Base-by-base conservation (phyloP, 2,797 vertebrate species). In the Microcaecilia unicolor region DNA sequence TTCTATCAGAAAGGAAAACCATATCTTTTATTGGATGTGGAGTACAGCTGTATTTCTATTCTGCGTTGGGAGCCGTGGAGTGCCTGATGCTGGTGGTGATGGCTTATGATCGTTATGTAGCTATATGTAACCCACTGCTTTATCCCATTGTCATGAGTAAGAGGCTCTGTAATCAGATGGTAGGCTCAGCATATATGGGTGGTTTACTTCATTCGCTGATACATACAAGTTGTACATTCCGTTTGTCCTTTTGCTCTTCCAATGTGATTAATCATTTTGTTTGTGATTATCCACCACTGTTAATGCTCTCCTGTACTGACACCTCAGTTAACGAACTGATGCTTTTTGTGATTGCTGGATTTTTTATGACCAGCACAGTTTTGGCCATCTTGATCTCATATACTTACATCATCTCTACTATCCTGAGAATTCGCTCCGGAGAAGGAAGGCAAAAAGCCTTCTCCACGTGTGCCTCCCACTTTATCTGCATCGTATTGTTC, bases 51-150 rank as follows among this genome's bases (percentile, higher is more conserved):
- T 43, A 43, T 18, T 24, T 29, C 21, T 35, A 43, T 25, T 43
- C 32, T n/a, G 35, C 41, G 25, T 43, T 43, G 29, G 41, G 41
- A 5, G 35, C 41, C 6, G 35, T 41, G 9, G 41, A 43, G 15
- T 43, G 41, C 25, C 21, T 43, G 16, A 41, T 43, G 8, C 43
- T 43, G 35, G 41, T 41, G n/a, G 22, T 35, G 9, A 43, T 43
- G 41, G 41, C 41, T n/a, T 35, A 30, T 30, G 41, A 43, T 6
- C 20, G 41, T n/a, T 43, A 35, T 35, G 32, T 23, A 20, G 41
- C 41, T 14, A 43, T 35, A 12, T 10, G 28, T 10, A 16, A 15
- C 22, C 37, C 37, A 31, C 26, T 40, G 28, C 18, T 31, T 6
- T 40, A 40, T 16, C 22, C 25, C 25, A 15, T 22, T 4, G 40